Conservation (phyloP, 2,797 vertebrate genomes). For the Ctenosaura bakeri region DNA sequence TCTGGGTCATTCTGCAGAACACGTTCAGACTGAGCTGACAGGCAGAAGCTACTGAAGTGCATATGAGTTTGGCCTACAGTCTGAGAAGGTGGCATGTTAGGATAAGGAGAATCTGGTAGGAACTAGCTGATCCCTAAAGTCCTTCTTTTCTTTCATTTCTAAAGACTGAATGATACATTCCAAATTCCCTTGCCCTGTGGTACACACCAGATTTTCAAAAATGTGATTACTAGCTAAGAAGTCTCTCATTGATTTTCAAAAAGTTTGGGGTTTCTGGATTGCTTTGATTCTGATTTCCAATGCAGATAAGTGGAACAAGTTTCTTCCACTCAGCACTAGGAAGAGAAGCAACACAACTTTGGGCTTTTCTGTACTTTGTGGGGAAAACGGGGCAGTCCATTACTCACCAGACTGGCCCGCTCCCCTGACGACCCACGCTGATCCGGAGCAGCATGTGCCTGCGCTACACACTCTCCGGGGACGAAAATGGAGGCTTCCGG, state of each 20-base stretch:
- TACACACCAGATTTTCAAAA: slow-evolving; percentile 12
- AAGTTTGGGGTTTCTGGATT: neutral
- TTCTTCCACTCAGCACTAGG: neutral
- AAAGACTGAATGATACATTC: slow-evolving; percentile 14
- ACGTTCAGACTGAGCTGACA: slow-evolving; percentile 27
- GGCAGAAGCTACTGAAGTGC: slow-evolving; percentile 34
- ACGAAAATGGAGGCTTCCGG: too few species aligned
- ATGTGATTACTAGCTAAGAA: neutral
- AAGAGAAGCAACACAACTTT: neutral
- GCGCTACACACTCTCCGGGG: too few species aligned
- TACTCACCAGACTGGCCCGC: too few species aligned
- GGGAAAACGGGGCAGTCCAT: too few species aligned
- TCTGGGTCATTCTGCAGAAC: slow-evolving; percentile 50
- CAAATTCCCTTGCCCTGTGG: neutral
- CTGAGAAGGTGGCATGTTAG: neutral
- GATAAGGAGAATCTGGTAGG: slow-evolving; percentile 10
- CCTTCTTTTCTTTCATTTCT: neutral
- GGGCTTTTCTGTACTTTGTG: too few species aligned
- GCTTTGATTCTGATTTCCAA: neutral
- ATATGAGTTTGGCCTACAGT: slow-evolving; percentile 34
- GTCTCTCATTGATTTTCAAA: neutral
- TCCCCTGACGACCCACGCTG: too few species aligned
- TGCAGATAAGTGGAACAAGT: accelerated
- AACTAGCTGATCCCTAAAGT: slow-evolving; percentile 18
- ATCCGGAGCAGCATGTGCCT: too few species aligned